phyloP scores from a whole-genome alignment of 2,888 invertebrate genomes.

The Hylaea fasciaria region DNA sequence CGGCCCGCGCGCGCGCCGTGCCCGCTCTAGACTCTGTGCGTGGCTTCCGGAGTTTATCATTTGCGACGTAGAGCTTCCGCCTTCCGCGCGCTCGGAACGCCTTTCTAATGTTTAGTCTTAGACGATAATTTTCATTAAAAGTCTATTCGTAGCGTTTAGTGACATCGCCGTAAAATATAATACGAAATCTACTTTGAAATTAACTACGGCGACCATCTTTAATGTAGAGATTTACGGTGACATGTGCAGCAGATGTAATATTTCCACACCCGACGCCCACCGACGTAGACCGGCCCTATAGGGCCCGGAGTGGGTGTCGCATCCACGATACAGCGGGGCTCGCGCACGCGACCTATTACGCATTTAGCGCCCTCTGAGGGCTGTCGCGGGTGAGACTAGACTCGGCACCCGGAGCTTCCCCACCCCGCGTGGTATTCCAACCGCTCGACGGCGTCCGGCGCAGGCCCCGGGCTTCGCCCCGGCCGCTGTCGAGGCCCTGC shows the following conservation, averaged over 20 bases:
- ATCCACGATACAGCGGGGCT: background rate
- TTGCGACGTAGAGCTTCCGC: no score
- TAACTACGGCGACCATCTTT: no score
- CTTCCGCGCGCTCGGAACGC: no score
- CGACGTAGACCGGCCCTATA: background rate
- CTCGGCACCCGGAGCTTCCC: constrained; percentile 17
- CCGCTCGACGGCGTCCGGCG: constrained; percentile 8
- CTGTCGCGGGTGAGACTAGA: constrained; percentile 4
- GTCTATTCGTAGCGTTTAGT: background rate
- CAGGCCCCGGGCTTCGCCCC: background rate
- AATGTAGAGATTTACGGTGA: background rate
- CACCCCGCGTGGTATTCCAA: background rate
- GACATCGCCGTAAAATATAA: constrained; percentile 4
- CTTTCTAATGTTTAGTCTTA: no score
- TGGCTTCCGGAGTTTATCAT: no score
- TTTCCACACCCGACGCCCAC: background rate
- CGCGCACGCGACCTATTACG: background rate
- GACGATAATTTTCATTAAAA: background rate
- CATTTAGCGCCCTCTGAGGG: constrained; percentile 12
- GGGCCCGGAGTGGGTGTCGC: background rate
- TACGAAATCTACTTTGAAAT: no score
- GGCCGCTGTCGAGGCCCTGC: constrained; percentile 3
- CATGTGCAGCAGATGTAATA: background rate
- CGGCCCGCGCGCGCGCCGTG: background rate
- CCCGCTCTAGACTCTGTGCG: no score